A percentile compares a stretch with the other conserved stretches of the same genome.
phyloP scores from a whole-genome alignment of 2,113 vertebrate genomes.

The Oreotrochilus melanogaster region DNA sequence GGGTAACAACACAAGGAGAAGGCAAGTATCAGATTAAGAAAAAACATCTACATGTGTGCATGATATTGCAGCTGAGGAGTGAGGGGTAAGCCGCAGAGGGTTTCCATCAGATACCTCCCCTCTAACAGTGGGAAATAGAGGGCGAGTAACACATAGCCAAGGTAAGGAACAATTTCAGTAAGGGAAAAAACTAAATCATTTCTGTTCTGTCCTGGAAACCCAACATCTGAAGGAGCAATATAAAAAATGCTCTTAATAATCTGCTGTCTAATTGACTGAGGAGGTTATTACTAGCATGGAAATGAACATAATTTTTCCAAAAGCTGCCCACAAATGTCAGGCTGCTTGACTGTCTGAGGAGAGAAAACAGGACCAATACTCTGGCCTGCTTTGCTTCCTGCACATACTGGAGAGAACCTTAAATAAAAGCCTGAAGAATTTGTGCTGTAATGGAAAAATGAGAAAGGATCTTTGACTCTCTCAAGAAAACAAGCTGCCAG shows the following conservation, averaged over 20 bases:
- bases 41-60: rapidly evolving
- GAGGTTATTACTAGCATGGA: background rate
- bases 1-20: background rate
- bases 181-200: background rate
- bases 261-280: background rate
- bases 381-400: background rate
- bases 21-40: background rate
- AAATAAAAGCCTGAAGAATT: constrained; percentile 3
- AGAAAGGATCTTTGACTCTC: background rate
- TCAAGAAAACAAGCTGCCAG: background rate
- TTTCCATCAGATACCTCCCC: background rate
- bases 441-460: constrained; percentile 37
- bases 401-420: background rate
- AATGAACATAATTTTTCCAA: background rate
- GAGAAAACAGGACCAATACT: background rate
- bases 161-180: background rate
- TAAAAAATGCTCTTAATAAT: background rate
- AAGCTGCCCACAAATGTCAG: background rate
- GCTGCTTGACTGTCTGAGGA: background rate
- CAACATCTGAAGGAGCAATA: background rate
- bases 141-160: background rate
- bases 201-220: background rate
- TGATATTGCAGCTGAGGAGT: background rate
- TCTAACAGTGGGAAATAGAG: too few relatives aligned
- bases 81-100: rapidly evolving